These are phyloP conservation scores for Calephelis perditalis DNA, from an alignment of 2,888 invertebrate genomes.

Conservation along the genomic window DNA sequence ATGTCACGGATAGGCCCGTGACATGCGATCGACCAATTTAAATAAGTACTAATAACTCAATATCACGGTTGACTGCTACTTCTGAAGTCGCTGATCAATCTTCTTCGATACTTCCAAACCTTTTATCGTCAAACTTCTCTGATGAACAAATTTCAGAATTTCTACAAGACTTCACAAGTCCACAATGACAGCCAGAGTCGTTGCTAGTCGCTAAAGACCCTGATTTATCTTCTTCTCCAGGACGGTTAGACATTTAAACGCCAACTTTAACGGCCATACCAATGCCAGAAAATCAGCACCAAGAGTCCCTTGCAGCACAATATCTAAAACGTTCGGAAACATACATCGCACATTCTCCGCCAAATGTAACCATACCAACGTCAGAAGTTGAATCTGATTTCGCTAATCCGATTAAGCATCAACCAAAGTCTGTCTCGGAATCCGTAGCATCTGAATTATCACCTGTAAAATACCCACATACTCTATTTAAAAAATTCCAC, in stretches of 20 bases:
- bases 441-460: too few species aligned
- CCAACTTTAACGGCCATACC: background rate
- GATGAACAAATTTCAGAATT: background rate
- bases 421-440: background rate
- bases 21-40: background rate
- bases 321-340: conserved; percentile 2
- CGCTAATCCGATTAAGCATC: conserved; percentile 1
- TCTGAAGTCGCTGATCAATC: background rate
- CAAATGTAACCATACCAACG: background rate
- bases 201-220: background rate
- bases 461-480: too few species aligned
- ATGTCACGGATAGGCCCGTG: conserved; percentile 32
- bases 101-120: background rate
- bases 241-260: background rate
- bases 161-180: background rate
- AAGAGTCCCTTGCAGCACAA: background rate
- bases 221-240: background rate
- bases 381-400: conserved; percentile 1
- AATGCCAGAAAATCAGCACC: background rate
- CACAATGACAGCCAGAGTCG: background rate
- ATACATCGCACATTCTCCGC: background rate
- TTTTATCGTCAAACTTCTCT: background rate
- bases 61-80: background rate
- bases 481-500: background rate
- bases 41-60: background rate